phyloP scores from a whole-genome alignment of 2,113 vertebrate genomes.

The Casuarius casuarius region DNA sequence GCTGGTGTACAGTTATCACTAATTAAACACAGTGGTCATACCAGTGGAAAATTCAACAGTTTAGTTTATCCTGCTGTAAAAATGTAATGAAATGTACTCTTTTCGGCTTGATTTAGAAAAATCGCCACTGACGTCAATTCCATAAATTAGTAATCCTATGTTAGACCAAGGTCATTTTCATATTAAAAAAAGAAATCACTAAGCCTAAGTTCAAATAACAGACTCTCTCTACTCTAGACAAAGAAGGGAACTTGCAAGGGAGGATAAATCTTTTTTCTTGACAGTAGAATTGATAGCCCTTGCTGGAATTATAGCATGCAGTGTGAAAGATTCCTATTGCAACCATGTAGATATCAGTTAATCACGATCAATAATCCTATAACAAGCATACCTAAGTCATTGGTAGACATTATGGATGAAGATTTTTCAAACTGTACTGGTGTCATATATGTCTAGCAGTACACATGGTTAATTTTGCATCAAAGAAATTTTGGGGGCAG shows the following conservation, averaged over 20 bases:
- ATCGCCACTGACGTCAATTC: constrained; percentile 58
- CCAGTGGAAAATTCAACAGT: constrained; percentile 46
- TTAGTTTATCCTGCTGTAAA: constrained; percentile 60
- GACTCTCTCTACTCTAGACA: constrained; percentile 30
- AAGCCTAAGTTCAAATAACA: constrained; percentile 35
- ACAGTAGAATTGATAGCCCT: not conserved
- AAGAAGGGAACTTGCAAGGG: constrained; percentile 35
- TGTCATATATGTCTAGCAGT: not conserved
- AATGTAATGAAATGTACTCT: constrained; percentile 58
- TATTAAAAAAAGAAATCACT: constrained; percentile 36
- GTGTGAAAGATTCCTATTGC: not conserved
- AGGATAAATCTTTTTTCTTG: constrained; percentile 17
- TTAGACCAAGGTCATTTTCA: constrained; percentile 64
- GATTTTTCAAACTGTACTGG: not conserved
- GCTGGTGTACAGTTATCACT: constrained; percentile 39
- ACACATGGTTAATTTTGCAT: not conserved
- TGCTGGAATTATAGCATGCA: not conserved
- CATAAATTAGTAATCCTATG: constrained; percentile 63
- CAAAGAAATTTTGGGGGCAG: not conserved
- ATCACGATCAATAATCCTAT: not conserved
- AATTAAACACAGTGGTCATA: constrained; percentile 59
- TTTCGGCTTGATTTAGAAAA: constrained; percentile 60
- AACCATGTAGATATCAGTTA: not conserved
- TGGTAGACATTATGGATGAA: not conserved
- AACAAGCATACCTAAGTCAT: not conserved